Evolutionary conservation across 2,888 invertebrate species (phyloP), one percentile per base, ranked within the genome.

Genomic region (Tiphia femorata): DNA sequence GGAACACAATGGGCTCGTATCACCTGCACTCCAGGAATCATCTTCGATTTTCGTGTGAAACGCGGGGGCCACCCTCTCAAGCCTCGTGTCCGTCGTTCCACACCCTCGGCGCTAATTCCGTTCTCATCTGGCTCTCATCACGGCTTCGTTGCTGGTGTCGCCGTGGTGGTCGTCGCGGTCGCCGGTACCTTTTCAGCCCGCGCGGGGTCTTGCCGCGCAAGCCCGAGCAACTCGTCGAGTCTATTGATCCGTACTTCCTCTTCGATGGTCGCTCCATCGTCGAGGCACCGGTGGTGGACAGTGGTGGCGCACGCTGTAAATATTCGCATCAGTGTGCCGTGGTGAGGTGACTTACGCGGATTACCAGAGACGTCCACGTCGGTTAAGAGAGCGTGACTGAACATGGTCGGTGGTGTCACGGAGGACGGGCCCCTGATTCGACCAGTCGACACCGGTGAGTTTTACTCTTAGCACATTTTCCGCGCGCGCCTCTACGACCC

Each of bases 391-490:
- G 47, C 51, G 61, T 71, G 72, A 65, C 79, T 72, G 73, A 72
- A 75, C 63, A 81, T 81, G 80, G 79, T 78, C 73, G 76, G 72
- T 54, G 76, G 77, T 70, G 72, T 73, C 61, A 70, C 75, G 51
- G 82, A 78, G 62, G 83, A 81, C 70, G 82, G 81, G 56, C 82
- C 82, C 53, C 73, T 83, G 55, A 80, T 82, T 61, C 76, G 74
- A 53, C 82, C 80, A 56, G 78, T 82, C 58, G 79, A 81, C 57
- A 65, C 80, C 53, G 80, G 83, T 83, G 66, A 82, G 82, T 78
- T 41, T n/a, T n/a, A n/a, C n/a, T n/a, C n/a, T n/a, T n/a, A n/a
- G n/a, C n/a, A n/a, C n/a, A n/a, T n/a, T n/a, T n/a, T n/a, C n/a
- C n/a, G n/a, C n/a, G n/a, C n/a, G n/a, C n/a, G n/a, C n/a, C n/a